Base-by-base conservation (phyloP, 2,113 vertebrate genomes). In the Cichladusa arquata region DNA sequence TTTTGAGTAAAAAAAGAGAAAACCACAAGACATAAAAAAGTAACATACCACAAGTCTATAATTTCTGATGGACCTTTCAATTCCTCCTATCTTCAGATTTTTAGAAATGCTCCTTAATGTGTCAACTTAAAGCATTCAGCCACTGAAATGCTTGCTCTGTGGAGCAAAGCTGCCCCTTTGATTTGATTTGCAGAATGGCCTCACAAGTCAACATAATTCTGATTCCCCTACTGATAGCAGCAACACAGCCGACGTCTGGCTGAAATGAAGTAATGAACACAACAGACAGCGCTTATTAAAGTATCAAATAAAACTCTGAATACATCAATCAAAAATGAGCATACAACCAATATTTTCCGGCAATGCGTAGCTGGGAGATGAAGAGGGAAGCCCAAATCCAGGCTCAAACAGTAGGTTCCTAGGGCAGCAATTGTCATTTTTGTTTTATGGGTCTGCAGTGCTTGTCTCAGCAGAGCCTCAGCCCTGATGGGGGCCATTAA, bases 151-250 rank as follows among this genome's bases (percentile, higher is more conserved):
- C 58, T 92, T 77, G 60, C 67, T 66, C 62, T 44, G 16, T 57
- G 44, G 83, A 83, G 79, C 69, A 91, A 86, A 84, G 48, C 47
- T 84, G 40, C 20, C 60, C 58, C 56, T 92, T 82, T 42, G 66
- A 93, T 91, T 65, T 82, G 58, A 83, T 93, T 76, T 92, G 86
- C 76, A 91, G 83, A 77, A 88, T 28, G 38, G 58, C 84, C 86
- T 88, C 56, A 33, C 19, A 36, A 94, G 88, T 82, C 86, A 95
- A 67, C 19, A 11, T 74, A 31, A 88, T 81, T 90, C 81, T 19
- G 31, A 67, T 84, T 96, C n/a, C 47, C 42, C 67, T 71, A 71
- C 67, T 88, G 85, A 86, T 2, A 71, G 67, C 81, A 83, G 61
- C 42, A 38, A 84, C 81, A 83, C 51, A 80, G 31, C 51, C 0